phyloP scores from a whole-genome alignment of 2,797 vertebrate genomes.

The Acanthis flammea region DNA sequence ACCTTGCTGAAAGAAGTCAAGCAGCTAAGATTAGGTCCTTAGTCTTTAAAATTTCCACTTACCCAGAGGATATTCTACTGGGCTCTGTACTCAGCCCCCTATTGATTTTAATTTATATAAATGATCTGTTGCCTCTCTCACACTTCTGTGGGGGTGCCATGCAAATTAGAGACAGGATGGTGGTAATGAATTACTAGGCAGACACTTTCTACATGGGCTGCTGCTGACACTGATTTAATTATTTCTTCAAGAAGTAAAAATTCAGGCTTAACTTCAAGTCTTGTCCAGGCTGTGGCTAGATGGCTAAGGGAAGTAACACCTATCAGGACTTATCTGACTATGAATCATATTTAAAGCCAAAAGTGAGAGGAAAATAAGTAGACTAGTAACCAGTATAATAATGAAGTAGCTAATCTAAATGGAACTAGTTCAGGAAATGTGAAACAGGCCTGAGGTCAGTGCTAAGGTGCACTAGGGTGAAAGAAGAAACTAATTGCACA shows the following conservation, averaged over 20 bases:
- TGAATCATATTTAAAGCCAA: conserved; percentile 43
- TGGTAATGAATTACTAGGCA: conserved; percentile 38
- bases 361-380: conserved; percentile 36
- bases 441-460: not conserved
- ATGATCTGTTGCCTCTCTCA: conserved; percentile 56
- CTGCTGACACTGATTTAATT: conserved; percentile 68
- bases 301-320: conserved; percentile 48
- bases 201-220: conserved; percentile 5
- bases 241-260: conserved; percentile 71
- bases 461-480: not conserved
- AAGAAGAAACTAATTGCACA: not conserved
- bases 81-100: conserved; percentile 26
- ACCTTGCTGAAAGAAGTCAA: conserved; percentile 65
- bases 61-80: conserved; percentile 54
- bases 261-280: conserved; percentile 49
- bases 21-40: conserved; percentile 64
- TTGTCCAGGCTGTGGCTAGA: conserved; percentile 44
- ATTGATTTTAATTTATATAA: conserved; percentile 74
- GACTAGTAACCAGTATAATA: not conserved
- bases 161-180: conserved; percentile 41
- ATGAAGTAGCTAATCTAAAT: not conserved
- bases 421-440: not conserved
- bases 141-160: conserved; percentile 4
- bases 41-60: conserved; percentile 57
- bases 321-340: conserved; percentile 32